Conservation (phyloP, 2,113 vertebrate genomes). For the Gulo gulo region DNA sequence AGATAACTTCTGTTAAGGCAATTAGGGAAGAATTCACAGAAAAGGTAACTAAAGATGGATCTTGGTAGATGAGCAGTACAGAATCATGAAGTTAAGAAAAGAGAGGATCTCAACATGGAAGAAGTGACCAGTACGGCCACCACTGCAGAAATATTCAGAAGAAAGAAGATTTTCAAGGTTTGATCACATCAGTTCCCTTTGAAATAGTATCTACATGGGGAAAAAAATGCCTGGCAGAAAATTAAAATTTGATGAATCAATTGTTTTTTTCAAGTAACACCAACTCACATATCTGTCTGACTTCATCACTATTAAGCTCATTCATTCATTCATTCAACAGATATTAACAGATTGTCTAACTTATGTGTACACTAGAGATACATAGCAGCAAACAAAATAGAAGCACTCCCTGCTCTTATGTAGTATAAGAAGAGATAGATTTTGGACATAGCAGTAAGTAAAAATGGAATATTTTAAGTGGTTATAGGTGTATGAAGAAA, state of each 20-base stretch:
- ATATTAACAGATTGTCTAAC: not conserved
- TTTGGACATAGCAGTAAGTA: not conserved
- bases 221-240: not conserved
- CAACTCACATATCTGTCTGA: not conserved
- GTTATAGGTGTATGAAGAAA: not conserved
- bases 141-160: not conserved
- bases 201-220: not conserved
- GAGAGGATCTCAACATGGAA: not conserved
- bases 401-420: not conserved
- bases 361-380: not conserved
- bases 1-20: not conserved
- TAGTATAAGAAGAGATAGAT: not conserved
- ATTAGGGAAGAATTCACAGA: not conserved
- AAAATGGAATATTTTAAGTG: not conserved
- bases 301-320: not conserved
- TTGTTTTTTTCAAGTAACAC: not conserved
- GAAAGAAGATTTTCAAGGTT: not conserved
- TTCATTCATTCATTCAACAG: not conserved
- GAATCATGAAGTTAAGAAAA: not conserved
- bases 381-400: not conserved
- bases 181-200: not conserved
- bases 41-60: not conserved
- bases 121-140: not conserved
- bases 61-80: not conserved
- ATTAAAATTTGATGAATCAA: not conserved